Percentiles rank a stretch among this genome's conserved stretches.
phyloP scores from a whole-genome alignment of 2,113 vertebrate species.

The Tylochromis polylepis region DNA sequence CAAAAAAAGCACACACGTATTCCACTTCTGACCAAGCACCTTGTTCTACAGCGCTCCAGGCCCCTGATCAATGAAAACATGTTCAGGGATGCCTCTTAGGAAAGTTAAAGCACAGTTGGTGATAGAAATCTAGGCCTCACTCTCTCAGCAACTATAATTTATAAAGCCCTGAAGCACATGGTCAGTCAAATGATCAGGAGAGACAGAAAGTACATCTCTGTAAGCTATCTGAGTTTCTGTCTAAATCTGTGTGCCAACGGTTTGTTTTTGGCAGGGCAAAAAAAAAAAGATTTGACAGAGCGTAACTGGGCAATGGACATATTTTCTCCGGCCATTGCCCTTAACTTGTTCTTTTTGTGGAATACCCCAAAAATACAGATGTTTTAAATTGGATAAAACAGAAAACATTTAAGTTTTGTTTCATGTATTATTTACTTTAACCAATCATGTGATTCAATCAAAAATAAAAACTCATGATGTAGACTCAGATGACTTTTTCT shows the following conservation, averaged over 20 bases:
- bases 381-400: accelerated
- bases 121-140: slow-evolving; percentile 18
- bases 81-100: slow-evolving; percentile 20
- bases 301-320: accelerated
- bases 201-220: neutral
- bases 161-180: slow-evolving; percentile 16
- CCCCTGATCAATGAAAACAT: slow-evolving; percentile 49
- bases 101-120: slow-evolving; percentile 24
- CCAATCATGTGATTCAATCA: no score
- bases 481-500: neutral
- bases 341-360: neutral
- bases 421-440: neutral
- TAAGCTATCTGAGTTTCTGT: neutral
- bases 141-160: slow-evolving; percentile 26
- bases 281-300: neutral
- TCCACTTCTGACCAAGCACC: neutral
- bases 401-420: neutral
- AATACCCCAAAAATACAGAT: neutral
- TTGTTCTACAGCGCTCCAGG: slow-evolving; percentile 17
- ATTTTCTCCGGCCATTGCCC: neutral
- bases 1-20: neutral
- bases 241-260: neutral
- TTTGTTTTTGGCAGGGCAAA: neutral
- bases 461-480: neutral
- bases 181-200: neutral